Conservation (phyloP, 2,113 vertebrate species). For the Amphilophus citrinellus region DNA sequence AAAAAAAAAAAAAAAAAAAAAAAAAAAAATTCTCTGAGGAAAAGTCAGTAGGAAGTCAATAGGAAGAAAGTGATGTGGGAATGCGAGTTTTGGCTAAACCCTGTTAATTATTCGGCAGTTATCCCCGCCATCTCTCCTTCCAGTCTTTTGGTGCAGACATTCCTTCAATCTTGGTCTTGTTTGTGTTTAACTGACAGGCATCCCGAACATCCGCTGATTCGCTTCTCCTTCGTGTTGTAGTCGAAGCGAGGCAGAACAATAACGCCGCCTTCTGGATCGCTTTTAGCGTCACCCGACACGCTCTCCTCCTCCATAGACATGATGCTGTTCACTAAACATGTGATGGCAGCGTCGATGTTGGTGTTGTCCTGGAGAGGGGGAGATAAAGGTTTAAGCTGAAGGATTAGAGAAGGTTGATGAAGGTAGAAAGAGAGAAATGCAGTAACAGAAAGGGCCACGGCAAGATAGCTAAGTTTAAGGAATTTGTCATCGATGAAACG, state of each 20-base stretch:
- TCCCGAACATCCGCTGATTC: conserved; percentile 55
- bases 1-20: not conserved
- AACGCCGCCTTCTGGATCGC: conserved; percentile 49
- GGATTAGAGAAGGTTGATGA: not conserved
- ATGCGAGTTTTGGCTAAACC: no score
- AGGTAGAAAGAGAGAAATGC: not conserved
- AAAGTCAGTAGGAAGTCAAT: not conserved
- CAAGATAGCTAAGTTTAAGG: no score
- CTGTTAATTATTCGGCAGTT: not conserved
- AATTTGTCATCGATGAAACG: not conserved
- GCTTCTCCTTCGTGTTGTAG: conserved; percentile 61
- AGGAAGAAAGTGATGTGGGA: not conserved
- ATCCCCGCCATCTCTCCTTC: not conserved
- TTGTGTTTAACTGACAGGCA: conserved; percentile 52
- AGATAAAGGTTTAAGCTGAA: not conserved
- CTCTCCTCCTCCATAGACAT: conserved; percentile 70
- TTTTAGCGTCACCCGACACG: not conserved
- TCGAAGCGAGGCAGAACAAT: conserved; percentile 76
- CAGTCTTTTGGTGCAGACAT: not conserved
- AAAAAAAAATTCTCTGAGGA: not conserved
- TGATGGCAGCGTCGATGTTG: conserved; percentile 82
- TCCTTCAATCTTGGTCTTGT: conserved; percentile 42
- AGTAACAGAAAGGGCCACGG: no score
- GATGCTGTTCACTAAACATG: conserved; percentile 80
- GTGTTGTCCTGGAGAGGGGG: conserved; percentile 78